Conservation (phyloP, 1,140 invertebrate genomes). For the Laupala kohalensis region DNA sequence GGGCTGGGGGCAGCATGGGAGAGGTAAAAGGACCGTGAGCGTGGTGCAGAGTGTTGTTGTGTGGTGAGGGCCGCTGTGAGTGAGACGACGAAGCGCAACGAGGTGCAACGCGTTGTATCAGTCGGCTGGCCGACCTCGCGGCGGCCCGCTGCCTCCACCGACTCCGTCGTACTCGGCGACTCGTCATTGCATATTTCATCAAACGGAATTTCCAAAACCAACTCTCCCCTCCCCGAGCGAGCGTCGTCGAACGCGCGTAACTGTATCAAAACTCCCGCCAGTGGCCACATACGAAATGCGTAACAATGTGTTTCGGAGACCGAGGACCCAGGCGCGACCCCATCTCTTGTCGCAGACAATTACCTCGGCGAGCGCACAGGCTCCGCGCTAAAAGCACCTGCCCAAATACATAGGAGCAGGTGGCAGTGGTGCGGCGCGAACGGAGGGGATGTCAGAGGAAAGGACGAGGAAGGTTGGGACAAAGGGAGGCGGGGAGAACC, state of each 20-base stretch:
- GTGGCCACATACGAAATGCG: background rate
- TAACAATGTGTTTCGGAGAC: background rate
- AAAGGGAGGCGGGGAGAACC: too few relatives aligned
- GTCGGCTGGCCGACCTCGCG: background rate
- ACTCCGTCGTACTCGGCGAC: background rate
- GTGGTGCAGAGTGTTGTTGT: background rate
- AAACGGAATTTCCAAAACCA: conserved; percentile 1
- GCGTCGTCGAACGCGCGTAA: too few relatives aligned
- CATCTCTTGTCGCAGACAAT: background rate
- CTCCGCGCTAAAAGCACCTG: background rate
- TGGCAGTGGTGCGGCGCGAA: too few relatives aligned
- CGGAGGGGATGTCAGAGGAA: too few relatives aligned
- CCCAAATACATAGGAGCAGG: background rate
- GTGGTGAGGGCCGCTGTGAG: background rate
- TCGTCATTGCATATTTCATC: conserved; percentile 6
- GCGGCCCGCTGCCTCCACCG: background rate
- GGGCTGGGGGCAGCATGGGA: too few relatives aligned
- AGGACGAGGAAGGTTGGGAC: too few relatives aligned
- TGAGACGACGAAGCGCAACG: background rate
- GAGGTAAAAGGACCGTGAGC: background rate
- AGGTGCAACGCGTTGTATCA: background rate
- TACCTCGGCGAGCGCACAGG: background rate
- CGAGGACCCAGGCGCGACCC: background rate
- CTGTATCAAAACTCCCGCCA: background rate
- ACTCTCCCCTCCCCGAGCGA: background rate